These are phyloP conservation scores for Pseudococcus longispinus DNA, from an alignment of 2,888 invertebrate genomes.

Conservation along the genomic window DNA sequence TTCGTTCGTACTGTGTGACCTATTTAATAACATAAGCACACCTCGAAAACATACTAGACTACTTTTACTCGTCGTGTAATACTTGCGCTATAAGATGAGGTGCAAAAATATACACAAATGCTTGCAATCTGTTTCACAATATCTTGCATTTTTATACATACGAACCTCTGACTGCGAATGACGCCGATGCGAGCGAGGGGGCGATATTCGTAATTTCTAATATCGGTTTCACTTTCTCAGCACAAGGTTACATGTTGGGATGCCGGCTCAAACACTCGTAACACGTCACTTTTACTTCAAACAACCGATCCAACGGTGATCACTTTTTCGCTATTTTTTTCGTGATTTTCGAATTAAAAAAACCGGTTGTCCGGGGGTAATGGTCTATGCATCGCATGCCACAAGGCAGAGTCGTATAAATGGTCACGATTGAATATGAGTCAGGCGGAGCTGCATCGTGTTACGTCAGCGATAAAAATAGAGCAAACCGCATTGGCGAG, in stretches of 20 bases:
- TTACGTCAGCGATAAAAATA: not conserved
- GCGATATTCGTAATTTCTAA: conserved; percentile 15
- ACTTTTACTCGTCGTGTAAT: conserved; percentile 19
- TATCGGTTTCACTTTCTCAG: conserved; percentile 10
- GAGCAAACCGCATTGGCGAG: not conserved
- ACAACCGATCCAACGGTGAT: not conserved
- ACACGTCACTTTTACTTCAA: conserved; percentile 6
- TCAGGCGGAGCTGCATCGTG: not conserved
- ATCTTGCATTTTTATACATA: not conserved
- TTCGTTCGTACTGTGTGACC: not conserved
- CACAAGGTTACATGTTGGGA: not conserved
- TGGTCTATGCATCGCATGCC: not conserved
- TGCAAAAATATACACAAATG: not conserved
- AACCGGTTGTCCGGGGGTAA: not conserved
- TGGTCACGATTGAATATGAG: conserved; percentile 7
- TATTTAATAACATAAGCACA: not conserved
- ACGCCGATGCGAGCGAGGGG: not conserved
- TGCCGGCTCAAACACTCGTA: not conserved
- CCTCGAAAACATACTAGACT: conserved; percentile 9
- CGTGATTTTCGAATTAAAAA: not conserved
- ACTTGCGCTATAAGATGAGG: not conserved
- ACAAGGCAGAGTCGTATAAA: too few relatives aligned
- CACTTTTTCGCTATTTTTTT: not conserved
- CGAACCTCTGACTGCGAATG: not conserved
- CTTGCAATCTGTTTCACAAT: conserved; percentile 4